Evolutionary conservation across 37 sponge, comb jelly and placozoan species (phyloP).

Genomic region (Amphimedon queenslandica): DNA sequence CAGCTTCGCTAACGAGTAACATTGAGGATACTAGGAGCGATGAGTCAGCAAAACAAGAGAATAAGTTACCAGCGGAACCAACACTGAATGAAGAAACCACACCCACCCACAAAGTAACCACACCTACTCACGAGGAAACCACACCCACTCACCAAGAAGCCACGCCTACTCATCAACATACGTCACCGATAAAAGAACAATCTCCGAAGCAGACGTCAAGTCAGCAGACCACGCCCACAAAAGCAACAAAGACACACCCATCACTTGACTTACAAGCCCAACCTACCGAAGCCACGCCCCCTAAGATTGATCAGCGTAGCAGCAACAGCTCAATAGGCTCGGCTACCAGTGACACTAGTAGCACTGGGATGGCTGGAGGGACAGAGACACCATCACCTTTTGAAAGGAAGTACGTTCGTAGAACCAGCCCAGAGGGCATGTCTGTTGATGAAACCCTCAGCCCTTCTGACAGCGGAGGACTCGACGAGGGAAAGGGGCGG

Average conservation of each 20-base stretch:
- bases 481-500: background rate
- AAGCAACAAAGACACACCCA: background rate
- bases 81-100: too few relatives aligned
- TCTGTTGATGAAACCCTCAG: slow-evolving; percentile 28
- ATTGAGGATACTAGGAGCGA: too few relatives aligned
- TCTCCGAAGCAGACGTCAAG: background rate
- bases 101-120: too few relatives aligned
- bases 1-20: too few relatives aligned
- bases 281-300: background rate
- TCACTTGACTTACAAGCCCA: background rate
- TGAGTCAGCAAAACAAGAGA: too few relatives aligned
- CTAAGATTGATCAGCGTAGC: background rate
- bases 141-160: background rate
- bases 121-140: background rate
- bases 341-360: background rate
- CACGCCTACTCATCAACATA: background rate
- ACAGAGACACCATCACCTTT: slow-evolving; percentile 1
- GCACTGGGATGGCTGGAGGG: background rate
- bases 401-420: slow-evolving; percentile 5
- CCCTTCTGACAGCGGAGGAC: background rate
- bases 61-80: too few relatives aligned
- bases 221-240: background rate
- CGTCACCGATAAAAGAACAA: background rate
- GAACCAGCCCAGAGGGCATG: slow-evolving; percentile 67
- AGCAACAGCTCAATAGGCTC: background rate